Evolutionary conservation across 2,113 vertebrate genomes (phyloP), one percentile per base, ranked within the genome.

Genomic region (Rostratula benghalensis): DNA sequence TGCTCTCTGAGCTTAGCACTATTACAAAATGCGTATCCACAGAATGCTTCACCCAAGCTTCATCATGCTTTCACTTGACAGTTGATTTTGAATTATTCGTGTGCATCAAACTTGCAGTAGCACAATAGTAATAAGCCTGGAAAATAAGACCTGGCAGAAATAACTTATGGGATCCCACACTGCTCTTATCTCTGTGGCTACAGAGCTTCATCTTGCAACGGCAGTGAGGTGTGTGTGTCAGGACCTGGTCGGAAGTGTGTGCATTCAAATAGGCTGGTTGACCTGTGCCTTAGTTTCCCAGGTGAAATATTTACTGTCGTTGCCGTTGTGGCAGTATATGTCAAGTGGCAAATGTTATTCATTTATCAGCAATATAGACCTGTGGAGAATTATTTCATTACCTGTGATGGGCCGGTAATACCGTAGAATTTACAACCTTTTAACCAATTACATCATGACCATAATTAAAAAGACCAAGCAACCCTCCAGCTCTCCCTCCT

Each of bases 1-100:
- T 98, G 96, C 94, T 97, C 87, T 98, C 94, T 85, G 90, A 96
- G 96, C 90, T 92, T 98, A 97, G 86, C 78, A 19, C 91, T 97
- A 28, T 91, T 93, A 95, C 97, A 97, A 97, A 97, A 96, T 27
- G 51, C 53, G 64, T 59, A 89, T 94, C 96, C n/a, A 28, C 82
- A 96, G 90, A 95, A 93, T 1, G 27, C 74, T 83, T 93, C 80
- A 79, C n/a, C 35, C 84, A 70, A 43, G 61, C 59, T 86, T 13
- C 17, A 68, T 87, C 78, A 71, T 85, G 78, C 83, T 91, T 73
- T 91, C 25, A 59, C 84, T 87, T 83, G 64, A 51, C 33, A 83
- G 57, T 83, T 35, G 37, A 75, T 71, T 96, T 43, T 64, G 65
- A 87, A 74, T 13, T 7, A 92, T 65, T 33, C 0, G 0, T 10